These are phyloP conservation scores for Coecobrya sp. DNA, from an alignment of 2,888 invertebrate genomes.

Conservation along the genomic window DNA sequence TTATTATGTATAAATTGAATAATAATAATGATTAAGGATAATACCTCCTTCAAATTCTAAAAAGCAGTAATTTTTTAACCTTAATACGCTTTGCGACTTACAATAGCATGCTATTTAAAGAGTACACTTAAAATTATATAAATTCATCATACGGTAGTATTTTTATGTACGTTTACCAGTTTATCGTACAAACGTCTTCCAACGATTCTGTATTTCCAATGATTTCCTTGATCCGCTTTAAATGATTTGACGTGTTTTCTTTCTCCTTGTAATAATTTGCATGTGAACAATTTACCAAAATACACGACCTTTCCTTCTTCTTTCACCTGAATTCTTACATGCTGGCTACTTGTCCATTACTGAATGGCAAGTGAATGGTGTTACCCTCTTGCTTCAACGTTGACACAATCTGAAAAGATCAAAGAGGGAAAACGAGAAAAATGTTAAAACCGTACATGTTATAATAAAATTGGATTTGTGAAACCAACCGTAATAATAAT, in stretches of 20 bases:
- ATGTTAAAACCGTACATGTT: neutral
- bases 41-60: too few species aligned
- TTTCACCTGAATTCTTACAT: slow-evolving; percentile 71
- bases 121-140: too few species aligned
- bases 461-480: slow-evolving; percentile 40
- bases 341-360: slow-evolving; percentile 85
- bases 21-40: too few species aligned
- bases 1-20: too few species aligned
- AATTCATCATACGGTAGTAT: too few species aligned
- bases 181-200: neutral
- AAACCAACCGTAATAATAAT: slow-evolving; percentile 42
- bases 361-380: slow-evolving; percentile 83
- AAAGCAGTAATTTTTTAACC: too few species aligned
- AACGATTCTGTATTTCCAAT: neutral
- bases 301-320: neutral
- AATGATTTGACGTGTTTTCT: neutral
- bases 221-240: neutral
- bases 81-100: too few species aligned
- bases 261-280: neutral
- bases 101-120: too few species aligned
- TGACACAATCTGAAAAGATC: slow-evolving; percentile 82
- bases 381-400: slow-evolving; percentile 83
- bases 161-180: neutral
- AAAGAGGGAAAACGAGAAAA: slow-evolving; percentile 33
- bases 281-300: neutral